These are phyloP conservation scores for Stratiomys singularior DNA, from an alignment of 2,888 invertebrate genomes.

Conservation along the genomic window DNA sequence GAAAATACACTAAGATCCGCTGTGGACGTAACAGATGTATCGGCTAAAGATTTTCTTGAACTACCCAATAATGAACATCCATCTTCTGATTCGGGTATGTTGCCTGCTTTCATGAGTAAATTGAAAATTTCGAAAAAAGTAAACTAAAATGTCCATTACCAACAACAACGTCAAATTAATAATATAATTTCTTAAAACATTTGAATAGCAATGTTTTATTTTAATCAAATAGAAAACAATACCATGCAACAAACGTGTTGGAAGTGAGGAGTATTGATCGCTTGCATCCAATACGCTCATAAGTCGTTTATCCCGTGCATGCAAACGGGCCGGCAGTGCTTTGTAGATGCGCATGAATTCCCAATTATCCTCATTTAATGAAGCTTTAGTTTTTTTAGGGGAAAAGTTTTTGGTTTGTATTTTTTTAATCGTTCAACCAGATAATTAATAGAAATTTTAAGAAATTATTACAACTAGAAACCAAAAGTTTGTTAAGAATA, in stretches of 20 bases:
- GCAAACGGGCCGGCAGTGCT: constrained; percentile 51
- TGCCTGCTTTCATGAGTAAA: too few species aligned
- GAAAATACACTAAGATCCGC: constrained; percentile 85
- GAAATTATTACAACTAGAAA: neutral
- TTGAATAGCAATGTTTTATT: too few species aligned
- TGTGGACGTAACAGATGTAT: constrained; percentile 85
- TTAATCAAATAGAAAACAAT: constrained; percentile 35
- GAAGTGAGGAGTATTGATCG: constrained; percentile 51
- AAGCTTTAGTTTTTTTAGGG: constrained; percentile 35
- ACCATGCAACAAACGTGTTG: constrained; percentile 48
- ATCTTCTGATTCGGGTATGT: constrained; percentile 66
- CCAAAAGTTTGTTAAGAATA: too few species aligned
- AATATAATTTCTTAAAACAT: too few species aligned
- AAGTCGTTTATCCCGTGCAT: constrained; percentile 49
- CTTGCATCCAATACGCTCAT: constrained; percentile 43
- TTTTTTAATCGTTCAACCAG: neutral
- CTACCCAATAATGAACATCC: constrained; percentile 76
- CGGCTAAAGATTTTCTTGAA: constrained; percentile 81
- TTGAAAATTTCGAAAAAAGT: too few species aligned
- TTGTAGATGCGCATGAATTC: constrained; percentile 49
- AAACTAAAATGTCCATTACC: too few species aligned
- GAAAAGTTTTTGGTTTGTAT: neutral
- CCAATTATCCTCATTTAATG: constrained; percentile 50
- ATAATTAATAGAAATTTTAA: neutral
- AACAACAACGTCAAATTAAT: too few species aligned